Base-by-base conservation (phyloP, 2,113 vertebrate species). In the Myotis yumanensis region DNA sequence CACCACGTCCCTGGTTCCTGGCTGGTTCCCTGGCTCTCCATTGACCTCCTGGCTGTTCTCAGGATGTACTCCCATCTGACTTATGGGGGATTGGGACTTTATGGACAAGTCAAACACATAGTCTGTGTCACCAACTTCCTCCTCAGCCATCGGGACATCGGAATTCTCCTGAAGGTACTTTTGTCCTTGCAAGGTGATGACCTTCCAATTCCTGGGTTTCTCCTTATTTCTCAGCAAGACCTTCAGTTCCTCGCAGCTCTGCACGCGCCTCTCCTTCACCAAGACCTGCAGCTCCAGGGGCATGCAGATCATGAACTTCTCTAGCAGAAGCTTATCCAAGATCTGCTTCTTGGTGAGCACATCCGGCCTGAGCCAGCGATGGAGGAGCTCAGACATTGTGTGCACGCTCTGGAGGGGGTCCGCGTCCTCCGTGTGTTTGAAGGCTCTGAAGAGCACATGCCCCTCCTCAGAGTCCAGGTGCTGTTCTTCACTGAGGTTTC, bases 341-440 rank as follows among this genome's bases (percentile, higher is more conserved):
- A 43, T 43, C 43, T 43, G 43, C 43, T 43, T 43, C 43, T 43
- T 43, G 43, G 43, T 43, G 43, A 43, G 43, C 43, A 43, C 43
- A 43, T 43, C 43, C 43, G 43, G 43, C 43, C 43, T 43, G 43
- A 43, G 43, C 43, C 43, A 43, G 43, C 43, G 43, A 8, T 43
- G 43, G 43, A 43, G 43, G 11, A 95, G 43, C 4, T 30, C 30
- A 0, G 3, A 9, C 2, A 96, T 43, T 0, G 0, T n/a, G 43
- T 7, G 5, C 25, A 97, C 73, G 4, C 16, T 15, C 14, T 22
- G 9, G 8, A 89, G 0, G 0, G 80, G 91, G 40, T 82, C 37
- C 0, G 7, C 10, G 4, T 5, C 0, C 22, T 64, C 62, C 0
- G 48, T 15, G 28, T n/a, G 2, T 2, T 0, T 12, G 22, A 91